Conservation (phyloP, 2,888 invertebrate species). For the Agonopterix alstromeriana region DNA sequence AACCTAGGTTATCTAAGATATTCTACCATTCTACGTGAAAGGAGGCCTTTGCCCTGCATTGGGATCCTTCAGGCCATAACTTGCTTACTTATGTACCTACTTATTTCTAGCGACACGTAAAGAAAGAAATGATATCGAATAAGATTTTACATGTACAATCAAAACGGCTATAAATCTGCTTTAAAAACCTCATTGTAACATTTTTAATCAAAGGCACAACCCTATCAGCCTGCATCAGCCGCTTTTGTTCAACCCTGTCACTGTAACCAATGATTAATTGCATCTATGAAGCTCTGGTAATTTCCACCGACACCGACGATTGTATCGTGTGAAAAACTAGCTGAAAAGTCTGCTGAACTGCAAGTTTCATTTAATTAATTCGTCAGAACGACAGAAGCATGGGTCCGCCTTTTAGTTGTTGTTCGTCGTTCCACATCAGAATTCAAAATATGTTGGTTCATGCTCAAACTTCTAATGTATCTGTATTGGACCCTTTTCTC, state of each 20-base stretch:
- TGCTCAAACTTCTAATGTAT: no score
- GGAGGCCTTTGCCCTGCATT: no score
- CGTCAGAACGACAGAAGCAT: conserved; percentile 17
- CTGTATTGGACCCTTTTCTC: no score
- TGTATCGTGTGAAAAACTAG: conserved; percentile 53
- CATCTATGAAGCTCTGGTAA: conserved; percentile 59
- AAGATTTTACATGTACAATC: no score
- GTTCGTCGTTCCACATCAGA: neutral
- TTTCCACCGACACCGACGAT: conserved; percentile 35
- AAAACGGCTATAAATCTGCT: no score
- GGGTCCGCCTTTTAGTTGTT: conserved; percentile 27
- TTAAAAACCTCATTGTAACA: no score
- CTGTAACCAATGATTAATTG: conserved; percentile 63
- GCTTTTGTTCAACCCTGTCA: conserved; percentile 51
- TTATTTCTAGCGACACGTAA: no score
- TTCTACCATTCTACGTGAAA: no score
- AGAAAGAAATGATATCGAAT: no score
- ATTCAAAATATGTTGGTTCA: neutral
- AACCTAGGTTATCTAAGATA: no score
- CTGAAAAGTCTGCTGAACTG: conserved; percentile 18
- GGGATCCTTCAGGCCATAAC: no score
- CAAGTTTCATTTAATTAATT: conserved; percentile 45
- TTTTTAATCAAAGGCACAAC: conserved; percentile 12
- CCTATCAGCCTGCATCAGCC: conserved; percentile 24
- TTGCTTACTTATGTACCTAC: no score